Conservation (phyloP, 64 coral and sea anemone species). For the Stichodactyla mertensii region DNA sequence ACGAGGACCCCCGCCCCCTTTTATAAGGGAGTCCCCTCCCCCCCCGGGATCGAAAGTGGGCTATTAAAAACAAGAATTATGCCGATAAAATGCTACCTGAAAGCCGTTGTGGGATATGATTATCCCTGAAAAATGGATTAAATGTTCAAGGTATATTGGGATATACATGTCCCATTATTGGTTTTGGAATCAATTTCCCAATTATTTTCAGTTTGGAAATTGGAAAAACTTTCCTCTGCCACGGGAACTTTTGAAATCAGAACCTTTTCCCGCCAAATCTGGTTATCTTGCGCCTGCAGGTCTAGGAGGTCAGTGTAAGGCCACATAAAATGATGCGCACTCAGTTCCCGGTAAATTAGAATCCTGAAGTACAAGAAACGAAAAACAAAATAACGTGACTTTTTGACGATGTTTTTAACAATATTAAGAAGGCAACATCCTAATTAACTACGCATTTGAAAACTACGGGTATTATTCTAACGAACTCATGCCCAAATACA, state of each 20-base stretch:
- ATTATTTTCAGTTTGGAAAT: no score
- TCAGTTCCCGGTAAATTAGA: constrained; percentile 62
- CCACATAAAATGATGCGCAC: neutral
- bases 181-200: no score
- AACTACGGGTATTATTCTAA: neutral
- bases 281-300: neutral
- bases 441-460: neutral
- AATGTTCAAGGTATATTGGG: no score
- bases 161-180: no score
- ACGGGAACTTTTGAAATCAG: neutral
- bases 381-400: neutral
- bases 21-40: no score
- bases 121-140: no score
- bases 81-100: no score
- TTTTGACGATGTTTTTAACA: neutral
- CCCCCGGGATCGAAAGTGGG: no score
- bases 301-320: constrained; percentile 14
- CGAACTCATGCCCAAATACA: constrained; percentile 86
- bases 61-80: no score
- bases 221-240: no score
- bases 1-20: no score
- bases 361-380: neutral
- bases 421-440: constrained; percentile 1
- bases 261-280: constrained; percentile 47
- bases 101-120: no score